Base-by-base conservation (phyloP, 1,140 invertebrate genomes). In the Rhopalosiphum padi region DNA sequence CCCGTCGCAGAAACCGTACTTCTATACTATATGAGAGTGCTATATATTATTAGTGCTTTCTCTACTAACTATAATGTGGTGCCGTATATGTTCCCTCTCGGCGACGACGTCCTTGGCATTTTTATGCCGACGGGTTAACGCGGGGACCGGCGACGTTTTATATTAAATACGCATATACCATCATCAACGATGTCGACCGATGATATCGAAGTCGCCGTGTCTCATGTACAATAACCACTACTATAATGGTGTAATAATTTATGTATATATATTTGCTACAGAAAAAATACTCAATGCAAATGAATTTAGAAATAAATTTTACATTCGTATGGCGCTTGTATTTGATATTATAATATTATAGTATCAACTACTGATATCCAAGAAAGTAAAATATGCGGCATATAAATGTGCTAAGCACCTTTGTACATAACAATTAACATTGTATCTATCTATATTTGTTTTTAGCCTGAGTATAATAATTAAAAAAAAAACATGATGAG, bases 41-140 rank as follows among this genome's bases (percentile, higher is more conserved):
- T 89, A 41, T 90, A 55, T 41, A 90, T 37, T 90, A 90, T 90
- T 89, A 90, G 37, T 90, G 89, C 89, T 89, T 53, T 68, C 53
- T 60, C 53, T 43, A 43, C 89, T 43, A 68, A 41, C 89, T 68
- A 68, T 43, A 21, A 90, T 90, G 25, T 90, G 35, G 43, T 90
- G n/a, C n/a, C 37, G 37, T 25, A 8, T 60, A 90, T 68, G 37
- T 90, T 55, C 88, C 35, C 51, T 35, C 25, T 37, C 15, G 35
- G n/a, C 30, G 53, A 68, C 55, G 53, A 90, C 51, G 89, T 68
- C 55, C 89, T 90, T 68, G 89, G 89, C 89, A 90, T 90, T 90
- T 90, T 90, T 90, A 68, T 43, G 89, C 25, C 48, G 15, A 55
- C 35, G 88, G 22, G 35, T 55, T 41, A 89, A 35, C 30, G 83